Conservation (phyloP, 2,797 vertebrate genomes). For the Sebastes trivittatus region DNA sequence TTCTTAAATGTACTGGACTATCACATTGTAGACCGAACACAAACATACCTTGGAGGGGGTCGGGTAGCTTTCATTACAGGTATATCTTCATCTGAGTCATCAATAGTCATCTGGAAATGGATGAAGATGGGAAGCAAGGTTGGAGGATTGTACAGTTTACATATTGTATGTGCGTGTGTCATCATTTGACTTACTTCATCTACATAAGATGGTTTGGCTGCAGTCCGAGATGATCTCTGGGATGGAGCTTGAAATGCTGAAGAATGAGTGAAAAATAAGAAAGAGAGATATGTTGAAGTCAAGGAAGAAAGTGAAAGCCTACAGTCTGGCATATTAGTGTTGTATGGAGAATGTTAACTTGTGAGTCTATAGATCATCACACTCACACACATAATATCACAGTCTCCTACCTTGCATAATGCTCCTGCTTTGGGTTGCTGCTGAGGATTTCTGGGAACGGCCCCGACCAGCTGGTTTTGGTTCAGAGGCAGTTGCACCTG, state of each 20-base stretch:
- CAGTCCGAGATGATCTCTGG: conserved; percentile 40
- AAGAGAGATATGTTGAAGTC: neutral
- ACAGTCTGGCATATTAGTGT: neutral
- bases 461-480: conserved; percentile 70
- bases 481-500: conserved; percentile 69
- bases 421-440: conserved; percentile 68
- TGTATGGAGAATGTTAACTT: neutral
- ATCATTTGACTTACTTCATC: conserved; percentile 62
- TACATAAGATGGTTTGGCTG: conserved; percentile 29
- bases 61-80: conserved; percentile 39
- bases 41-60: conserved; percentile 48
- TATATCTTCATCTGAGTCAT: conserved; percentile 76
- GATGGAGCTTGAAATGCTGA: conserved; percentile 70
- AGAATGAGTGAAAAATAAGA: neutral
- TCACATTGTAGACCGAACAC: neutral
- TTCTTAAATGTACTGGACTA: neutral
- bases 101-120: conserved; percentile 63
- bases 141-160: neutral
- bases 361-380: neutral
- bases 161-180: neutral
- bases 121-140: conserved; percentile 10
- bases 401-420: conserved; percentile 77
- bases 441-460: conserved; percentile 65
- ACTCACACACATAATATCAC: neutral
- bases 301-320: neutral